Evolutionary conservation across 2,797 vertebrate species (phyloP), one percentile per base, ranked within the genome.

Genomic region (Gobionotothen gibberifrons): DNA sequence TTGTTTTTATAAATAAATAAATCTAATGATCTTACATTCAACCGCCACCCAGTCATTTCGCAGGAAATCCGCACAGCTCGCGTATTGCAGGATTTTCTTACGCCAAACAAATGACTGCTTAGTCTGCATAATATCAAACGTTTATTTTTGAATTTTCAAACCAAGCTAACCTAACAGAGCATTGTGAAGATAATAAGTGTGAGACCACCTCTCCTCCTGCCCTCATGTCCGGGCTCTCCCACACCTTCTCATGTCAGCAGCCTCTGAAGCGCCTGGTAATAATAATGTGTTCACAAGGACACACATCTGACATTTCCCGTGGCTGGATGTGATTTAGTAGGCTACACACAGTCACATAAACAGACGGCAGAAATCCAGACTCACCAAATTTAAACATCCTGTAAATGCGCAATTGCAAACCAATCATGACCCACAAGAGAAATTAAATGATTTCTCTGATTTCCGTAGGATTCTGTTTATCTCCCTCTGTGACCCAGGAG

Each of bases 401-500:
- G 80, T 61, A 82, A 82, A 84, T 79, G 73, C 78, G 60, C 79
- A 86, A 64, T 76, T n/a, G 74, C 57, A 78, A 75, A 60, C 56
- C 61, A 67, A 72, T 44, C 46, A 29, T 44, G 78, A 72, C 68
- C 62, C 74, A 46, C 69, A 13, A 51, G 79, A 85, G 79, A 83
- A 82, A 85, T 87, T 48, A 69, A 86, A 80, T 83, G n/a, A 83
- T 78, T 70, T 42, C 70, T 84, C 66, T 79, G 70, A 82, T 85
- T 88, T 85, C 77, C 48, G 22, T 29, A 63, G 60, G 70, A 67
- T 70, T 72, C 69, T 68, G 39, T 83, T 82, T 72, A 71, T 81
- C 78, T 78, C 66, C 73, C 71, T n/a, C 43, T 3, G 62, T 85
- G 84, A 84, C 84, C 85, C 74, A 26, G 26, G 10, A 39, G 69